Base-by-base conservation (phyloP, 2,797 vertebrate species). In the Malacoctenus gilli region DNA sequence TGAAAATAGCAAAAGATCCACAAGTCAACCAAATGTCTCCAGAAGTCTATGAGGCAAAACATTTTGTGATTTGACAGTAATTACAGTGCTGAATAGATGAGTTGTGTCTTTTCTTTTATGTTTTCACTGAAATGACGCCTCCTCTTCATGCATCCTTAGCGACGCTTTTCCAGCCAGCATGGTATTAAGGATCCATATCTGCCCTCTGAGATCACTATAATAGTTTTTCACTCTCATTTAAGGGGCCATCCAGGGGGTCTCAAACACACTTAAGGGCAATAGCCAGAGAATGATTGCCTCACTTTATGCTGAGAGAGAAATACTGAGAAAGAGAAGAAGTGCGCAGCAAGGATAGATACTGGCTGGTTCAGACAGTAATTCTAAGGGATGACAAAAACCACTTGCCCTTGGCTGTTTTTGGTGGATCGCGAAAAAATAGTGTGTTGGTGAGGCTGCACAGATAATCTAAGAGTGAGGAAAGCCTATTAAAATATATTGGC, bases 161-260 rank as follows among this genome's bases (percentile, higher is more conserved):
- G 8, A 16, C 52, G 39, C 52, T 51, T 16, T 38, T 68, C 31
- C 9, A 51, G 49, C 41, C 37, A 35, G 9, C 9, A 59, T 60
- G 59, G 68, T 36, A 78, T 84, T 74, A 79, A 52, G 32, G 61
- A 52, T 67, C 57, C 35, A 30, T 42, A 40, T 66, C 69, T 66
- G 50, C 51, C 53, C 62, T 41, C 64, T 15, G 49, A 69, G 66
- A 77, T 63, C 54, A n/a, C 30, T 13, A 22, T 64, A 71, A 80
- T 65, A 62, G 68, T 54, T 66, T 80, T 79, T 79, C 58, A 47
- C 53, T 71, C 76, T 47, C 42, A 69, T 80, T 82, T 74, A 78
- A 44, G 31, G 11, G 21, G 32, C 39, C 20, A 46, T 50, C 57
- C 59, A 59, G 46, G 50, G 56, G 71, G 49, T 56, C 35, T 72